phyloP scores from a whole-genome alignment of 2,888 invertebrate species.

The Cylindroiulus punctatus region DNA sequence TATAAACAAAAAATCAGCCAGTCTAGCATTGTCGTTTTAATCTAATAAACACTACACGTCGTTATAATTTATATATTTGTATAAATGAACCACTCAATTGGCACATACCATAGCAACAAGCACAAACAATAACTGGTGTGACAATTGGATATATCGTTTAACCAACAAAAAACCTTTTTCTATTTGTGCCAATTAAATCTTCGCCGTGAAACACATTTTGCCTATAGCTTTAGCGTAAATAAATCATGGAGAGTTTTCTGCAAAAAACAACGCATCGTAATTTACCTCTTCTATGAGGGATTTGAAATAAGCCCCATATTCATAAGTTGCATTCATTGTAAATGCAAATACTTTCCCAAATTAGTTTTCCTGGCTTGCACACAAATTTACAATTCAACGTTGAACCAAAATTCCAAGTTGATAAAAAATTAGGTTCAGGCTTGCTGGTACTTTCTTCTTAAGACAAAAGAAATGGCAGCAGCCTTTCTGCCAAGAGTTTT shows the following conservation, averaged over 20 bases:
- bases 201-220: no score
- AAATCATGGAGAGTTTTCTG: not conserved
- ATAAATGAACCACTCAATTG: not conserved
- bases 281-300: not conserved
- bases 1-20: not conserved
- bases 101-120: not conserved
- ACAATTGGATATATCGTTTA: not conserved
- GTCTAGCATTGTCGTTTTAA: no score
- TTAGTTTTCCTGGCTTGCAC: not conserved
- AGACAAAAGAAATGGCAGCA: conserved; percentile 5
- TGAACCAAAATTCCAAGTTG: not conserved
- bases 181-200: no score
- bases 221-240: not conserved
- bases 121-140: not conserved
- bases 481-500: not conserved
- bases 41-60: no score
- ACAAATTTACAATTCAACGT: conserved; percentile 4
- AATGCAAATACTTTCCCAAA: not conserved
- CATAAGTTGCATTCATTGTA: not conserved
- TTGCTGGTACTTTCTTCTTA: not conserved
- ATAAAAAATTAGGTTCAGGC: not conserved
- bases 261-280: no score
- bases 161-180: no score
- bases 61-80: not conserved
- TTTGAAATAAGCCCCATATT: not conserved